Evolutionary conservation across 2,797 vertebrate species (phyloP), one percentile per base, ranked within the genome.

Genomic region (Hybognathus amarus): DNA sequence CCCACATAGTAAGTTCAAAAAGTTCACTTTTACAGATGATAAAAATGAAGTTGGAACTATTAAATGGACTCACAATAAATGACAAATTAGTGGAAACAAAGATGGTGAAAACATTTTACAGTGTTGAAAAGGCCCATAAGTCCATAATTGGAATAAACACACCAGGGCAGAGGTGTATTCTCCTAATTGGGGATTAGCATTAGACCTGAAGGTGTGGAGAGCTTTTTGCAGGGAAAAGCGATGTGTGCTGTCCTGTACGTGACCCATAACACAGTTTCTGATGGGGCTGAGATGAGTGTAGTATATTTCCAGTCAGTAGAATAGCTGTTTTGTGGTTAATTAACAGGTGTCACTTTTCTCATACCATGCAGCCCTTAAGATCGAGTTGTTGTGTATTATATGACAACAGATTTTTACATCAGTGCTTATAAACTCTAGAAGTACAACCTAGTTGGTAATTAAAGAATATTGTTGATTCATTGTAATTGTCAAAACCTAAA

Each of bases 191-290:
- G 24, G 18, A 59, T 80, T 45, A 59, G n/a, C 24, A 59, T 24
- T 56, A 0, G 36, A 77, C 24, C 56, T 30, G 27, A 47, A 64
- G 10, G 38, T 0, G 5, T 64, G 70, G 5, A 74, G 69, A 74
- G 42, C 30, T 52, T 30, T 66, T 17, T 64, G 64, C 13, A 24
- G 22, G 40, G 18, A 50, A 73, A 73, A 64, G 15, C 52, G 30
- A 66, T 54, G 45, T 24, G 15, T 38, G 69, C 56, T 82, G 80
- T 74, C 80, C 80, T 52, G 61, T 40, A 40, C 45, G 40, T 82
- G 59, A 82, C 59, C 70, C 59, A 64, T 73, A 74, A 50, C 9
- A 63, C 9, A 74, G 30, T 6, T 22, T 74, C 9, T 64, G 36
- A 38, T 50, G 22, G 20, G 42, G 20, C 54, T 50, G 61, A 66